Conservation (phyloP, 2,888 invertebrate species). For the Drosophila mayaguana region DNA sequence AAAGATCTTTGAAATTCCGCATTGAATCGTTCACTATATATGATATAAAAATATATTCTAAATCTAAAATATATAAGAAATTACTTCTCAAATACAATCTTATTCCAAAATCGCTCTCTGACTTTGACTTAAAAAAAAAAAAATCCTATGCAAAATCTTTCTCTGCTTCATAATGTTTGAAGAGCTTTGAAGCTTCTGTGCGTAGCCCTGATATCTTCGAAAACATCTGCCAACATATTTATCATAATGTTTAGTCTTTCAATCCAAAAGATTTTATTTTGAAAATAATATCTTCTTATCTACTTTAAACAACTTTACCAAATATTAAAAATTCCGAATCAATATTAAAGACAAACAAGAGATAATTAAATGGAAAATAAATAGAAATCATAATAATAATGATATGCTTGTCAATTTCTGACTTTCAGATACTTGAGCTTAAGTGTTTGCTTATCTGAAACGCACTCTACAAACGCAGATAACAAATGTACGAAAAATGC, state of each 20-base stretch:
- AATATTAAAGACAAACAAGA: neutral
- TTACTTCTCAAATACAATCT: neutral
- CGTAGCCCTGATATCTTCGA: no score
- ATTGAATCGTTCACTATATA: no score
- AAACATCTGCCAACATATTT: no score
- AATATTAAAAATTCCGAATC: neutral
- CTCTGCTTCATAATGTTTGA: no score
- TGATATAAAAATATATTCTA: no score
- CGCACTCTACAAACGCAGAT: slow-evolving; percentile 8
- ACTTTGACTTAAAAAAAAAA: no score
- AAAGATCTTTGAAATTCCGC: neutral
- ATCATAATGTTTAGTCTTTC: neutral
- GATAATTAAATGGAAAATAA: neutral
- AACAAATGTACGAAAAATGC: neutral
- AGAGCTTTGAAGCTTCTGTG: no score
- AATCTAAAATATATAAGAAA: no score
- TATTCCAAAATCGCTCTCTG: neutral
- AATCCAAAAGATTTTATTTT: neutral
- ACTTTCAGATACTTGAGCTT: slow-evolving; percentile 16
- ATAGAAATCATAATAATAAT: slow-evolving; percentile 1
- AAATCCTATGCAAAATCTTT: no score
- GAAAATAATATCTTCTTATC: neutral
- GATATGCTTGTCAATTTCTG: slow-evolving; percentile 1
- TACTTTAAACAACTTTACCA: neutral
- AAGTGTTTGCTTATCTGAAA: slow-evolving; percentile 5